Base-by-base conservation (phyloP, 2,113 vertebrate species). In the Donacobius atricapilla region DNA sequence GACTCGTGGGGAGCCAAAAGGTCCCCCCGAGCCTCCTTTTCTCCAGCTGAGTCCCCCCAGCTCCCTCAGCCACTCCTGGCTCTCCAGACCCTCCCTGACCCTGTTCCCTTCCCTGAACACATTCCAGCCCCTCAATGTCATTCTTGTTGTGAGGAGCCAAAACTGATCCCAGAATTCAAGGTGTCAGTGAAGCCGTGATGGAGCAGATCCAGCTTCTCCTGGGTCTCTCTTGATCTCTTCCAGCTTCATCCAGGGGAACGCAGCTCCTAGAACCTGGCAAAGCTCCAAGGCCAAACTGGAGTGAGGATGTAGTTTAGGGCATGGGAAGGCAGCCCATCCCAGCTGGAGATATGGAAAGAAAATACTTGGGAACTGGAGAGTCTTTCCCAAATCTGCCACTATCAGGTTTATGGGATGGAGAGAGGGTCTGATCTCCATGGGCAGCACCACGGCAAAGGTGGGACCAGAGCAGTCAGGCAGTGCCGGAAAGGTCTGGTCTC, bases 1-100 rank as follows among this genome's bases (percentile, higher is more conserved):
- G 79, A 31, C 0, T 35, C 40, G 8, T 13, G 8, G 6, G 48
- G 47, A 54, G 9, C 1, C 9, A 31, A 11, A 54, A 54, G 16
- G 8, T 23, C 15, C 13, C 0, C 15, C 8, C 10, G 35, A 70
- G 7, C 31, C 10, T 54, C 17, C 30, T 61, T 61, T 83, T 13
- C 69, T 83, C 35, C 70, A 90, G 6, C 6, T 42, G 63, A 83
- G 21, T 4, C 3, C 3, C 2, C 5, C 8, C n/a, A 68, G 4
- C 4, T 69, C 47, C 21, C 5, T 61, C 35, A 69, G 54, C 40
- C 0, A 0, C 10, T 73, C 15, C 44, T 28, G 51, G 6, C 20
- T 12, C 56, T 69, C 56, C 63, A 56, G 35, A 37, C 6, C 17
- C 35, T 89, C 15, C 10, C 18, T 33, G 63, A 15, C 16, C 54